Conservation (phyloP, 2,888 invertebrate genomes). For the Theretra japonica region DNA sequence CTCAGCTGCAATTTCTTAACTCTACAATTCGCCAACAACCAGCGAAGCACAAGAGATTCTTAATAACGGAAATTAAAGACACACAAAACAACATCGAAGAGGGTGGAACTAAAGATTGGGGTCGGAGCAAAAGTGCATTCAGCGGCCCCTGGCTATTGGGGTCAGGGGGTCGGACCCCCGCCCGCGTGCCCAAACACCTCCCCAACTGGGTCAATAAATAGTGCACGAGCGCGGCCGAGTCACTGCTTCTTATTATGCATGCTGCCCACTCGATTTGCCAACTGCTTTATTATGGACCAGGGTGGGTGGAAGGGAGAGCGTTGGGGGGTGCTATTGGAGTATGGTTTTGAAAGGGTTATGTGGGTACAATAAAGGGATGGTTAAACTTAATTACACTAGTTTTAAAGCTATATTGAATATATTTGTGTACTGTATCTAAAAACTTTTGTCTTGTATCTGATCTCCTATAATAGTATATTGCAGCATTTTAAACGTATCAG, state of each 20-base stretch:
- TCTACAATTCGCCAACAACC: too few relatives aligned
- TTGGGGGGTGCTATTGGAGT: background rate
- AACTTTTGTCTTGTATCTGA: too few relatives aligned
- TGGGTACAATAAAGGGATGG: too few relatives aligned
- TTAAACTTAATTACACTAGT: too few relatives aligned
- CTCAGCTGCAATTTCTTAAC: too few relatives aligned
- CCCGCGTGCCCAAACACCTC: background rate
- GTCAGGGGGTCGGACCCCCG: background rate
- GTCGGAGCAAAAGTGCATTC: conserved; percentile 12
- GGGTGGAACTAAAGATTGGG: background rate
- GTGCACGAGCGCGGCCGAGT: conserved; percentile 2
- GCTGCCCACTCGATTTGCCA: background rate
- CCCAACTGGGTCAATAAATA: conserved; percentile 22
- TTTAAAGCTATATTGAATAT: too few relatives aligned
- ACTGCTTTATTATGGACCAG: conserved; percentile 11
- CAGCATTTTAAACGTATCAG: too few relatives aligned
- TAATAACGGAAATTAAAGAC: background rate
- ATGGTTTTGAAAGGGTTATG: too few relatives aligned
- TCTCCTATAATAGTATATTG: too few relatives aligned
- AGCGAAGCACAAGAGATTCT: too few relatives aligned
- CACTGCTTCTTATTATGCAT: conserved; percentile 7
- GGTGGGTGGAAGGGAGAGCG: background rate
- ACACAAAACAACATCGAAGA: background rate
- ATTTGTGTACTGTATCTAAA: too few relatives aligned
- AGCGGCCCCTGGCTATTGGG: conserved; percentile 7